Evolutionary conservation across 2,797 vertebrate species (phyloP).

Genomic region (Coregonus ussuriensis): DNA sequence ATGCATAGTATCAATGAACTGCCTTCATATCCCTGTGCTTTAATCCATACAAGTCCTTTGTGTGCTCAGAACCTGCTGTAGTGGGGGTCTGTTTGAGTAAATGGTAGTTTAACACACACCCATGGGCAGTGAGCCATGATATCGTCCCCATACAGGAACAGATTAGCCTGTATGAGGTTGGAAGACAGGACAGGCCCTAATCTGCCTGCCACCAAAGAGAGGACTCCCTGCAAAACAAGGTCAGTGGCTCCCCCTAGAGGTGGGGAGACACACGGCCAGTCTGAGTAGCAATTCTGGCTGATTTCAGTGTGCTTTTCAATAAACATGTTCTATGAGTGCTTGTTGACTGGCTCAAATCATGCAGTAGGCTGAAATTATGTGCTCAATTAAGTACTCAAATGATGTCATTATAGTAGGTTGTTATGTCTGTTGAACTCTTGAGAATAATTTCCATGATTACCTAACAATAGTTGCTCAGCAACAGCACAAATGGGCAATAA

Average conservation of each 20-base stretch:
- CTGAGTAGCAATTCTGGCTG: not conserved
- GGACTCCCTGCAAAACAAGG: not conserved
- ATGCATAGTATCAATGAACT: not conserved
- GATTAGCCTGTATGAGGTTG: not conserved
- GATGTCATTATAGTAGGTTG: not conserved
- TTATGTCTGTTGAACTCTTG: not conserved
- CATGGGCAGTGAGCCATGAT: slow-evolving; percentile 20
- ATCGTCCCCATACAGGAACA: slow-evolving; percentile 35
- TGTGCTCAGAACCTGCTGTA: slow-evolving; percentile 45
- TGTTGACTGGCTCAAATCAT: not conserved
- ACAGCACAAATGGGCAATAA: not conserved
- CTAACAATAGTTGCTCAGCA: not conserved
- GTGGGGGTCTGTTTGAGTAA: not conserved
- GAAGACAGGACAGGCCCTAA: slow-evolving; percentile 2
- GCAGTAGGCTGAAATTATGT: slow-evolving; percentile 1
- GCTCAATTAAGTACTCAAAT: slow-evolving; percentile 25
- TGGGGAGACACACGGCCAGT: not conserved
- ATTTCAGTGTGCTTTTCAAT: not conserved
- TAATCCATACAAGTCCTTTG: not conserved
- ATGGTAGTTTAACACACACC: too few relatives aligned
- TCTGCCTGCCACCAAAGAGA: slow-evolving; percentile 25
- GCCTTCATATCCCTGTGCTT: not conserved
- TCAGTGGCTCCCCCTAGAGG: slow-evolving; percentile 35
- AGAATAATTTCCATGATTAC: not conserved
- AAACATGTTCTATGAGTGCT: not conserved